Evolutionary conservation across 2,888 invertebrate genomes (phyloP).

Genomic region (Thymelicus lineola): DNA sequence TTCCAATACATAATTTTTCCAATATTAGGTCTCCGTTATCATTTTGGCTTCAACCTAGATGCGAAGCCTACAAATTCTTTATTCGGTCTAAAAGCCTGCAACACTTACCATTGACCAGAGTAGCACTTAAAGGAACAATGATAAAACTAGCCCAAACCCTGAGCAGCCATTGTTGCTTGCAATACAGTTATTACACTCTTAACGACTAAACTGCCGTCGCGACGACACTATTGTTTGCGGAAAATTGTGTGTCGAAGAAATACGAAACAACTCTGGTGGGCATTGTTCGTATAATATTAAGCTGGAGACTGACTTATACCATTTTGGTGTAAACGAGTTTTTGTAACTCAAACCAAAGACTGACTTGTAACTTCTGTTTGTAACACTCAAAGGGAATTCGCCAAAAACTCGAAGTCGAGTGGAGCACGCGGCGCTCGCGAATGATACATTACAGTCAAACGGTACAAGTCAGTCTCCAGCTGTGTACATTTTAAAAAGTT

Average conservation of each 20-base stretch:
- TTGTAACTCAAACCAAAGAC: too few relatives aligned
- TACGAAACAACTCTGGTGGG: background rate
- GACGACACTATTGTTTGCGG: conserved; percentile 7
- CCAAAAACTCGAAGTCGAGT: too few relatives aligned
- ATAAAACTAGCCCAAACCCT: background rate
- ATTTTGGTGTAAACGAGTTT: too few relatives aligned
- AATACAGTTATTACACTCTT: conserved; percentile 20
- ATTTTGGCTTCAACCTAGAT: background rate
- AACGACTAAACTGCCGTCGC: background rate
- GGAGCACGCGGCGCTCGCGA: too few relatives aligned
- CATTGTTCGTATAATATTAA: too few relatives aligned
- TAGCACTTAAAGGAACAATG: conserved; percentile 1
- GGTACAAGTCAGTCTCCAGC: too few relatives aligned
- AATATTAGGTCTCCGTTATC: background rate
- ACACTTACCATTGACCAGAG: background rate
- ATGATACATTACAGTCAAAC: too few relatives aligned
- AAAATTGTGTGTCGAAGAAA: conserved; percentile 1
- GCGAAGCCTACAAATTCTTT: background rate
- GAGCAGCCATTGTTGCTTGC: background rate
- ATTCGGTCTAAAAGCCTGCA: background rate
- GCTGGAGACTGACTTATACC: too few relatives aligned
- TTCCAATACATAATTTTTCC: too few relatives aligned
- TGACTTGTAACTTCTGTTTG: too few relatives aligned
- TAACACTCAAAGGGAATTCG: too few relatives aligned
- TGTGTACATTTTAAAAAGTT: too few relatives aligned